Evolutionary conservation across 92 coral and sea anemone genomes (phyloP).

Genomic region (Ricordea florida): DNA sequence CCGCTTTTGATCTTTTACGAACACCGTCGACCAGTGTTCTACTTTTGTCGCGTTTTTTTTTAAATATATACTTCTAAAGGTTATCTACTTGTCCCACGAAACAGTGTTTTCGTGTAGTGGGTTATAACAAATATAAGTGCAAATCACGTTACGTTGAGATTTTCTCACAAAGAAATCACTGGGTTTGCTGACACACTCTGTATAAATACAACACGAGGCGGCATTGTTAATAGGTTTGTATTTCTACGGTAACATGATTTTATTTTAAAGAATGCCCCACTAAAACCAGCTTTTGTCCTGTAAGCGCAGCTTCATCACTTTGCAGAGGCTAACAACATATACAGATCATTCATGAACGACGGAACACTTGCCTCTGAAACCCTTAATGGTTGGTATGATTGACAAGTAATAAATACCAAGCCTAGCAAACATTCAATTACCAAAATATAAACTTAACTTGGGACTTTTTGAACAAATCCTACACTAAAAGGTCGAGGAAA

Average conservation of each 20-base stretch:
- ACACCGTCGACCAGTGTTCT: conserved; percentile 30
- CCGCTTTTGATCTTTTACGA: conserved; percentile 65
- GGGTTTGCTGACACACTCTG: conserved; percentile 22
- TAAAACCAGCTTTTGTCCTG: neutral
- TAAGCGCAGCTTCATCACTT: neutral
- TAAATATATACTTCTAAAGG: too few species aligned
- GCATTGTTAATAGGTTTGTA: conserved; percentile 15
- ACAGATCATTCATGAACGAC: conserved; percentile 13
- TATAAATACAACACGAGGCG: conserved; percentile 29
- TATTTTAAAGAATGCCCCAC: conserved; percentile 25
- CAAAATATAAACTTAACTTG: conserved; percentile 58
- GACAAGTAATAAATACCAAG: conserved; percentile 89
- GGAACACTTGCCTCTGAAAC: conserved; percentile 57
- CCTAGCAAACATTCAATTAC: conserved; percentile 88
- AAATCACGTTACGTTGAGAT: neutral
- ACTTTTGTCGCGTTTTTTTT: too few species aligned
- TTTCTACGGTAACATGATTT: conserved; percentile 30
- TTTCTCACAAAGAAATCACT: conserved; percentile 9
- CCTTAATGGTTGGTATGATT: conserved; percentile 81
- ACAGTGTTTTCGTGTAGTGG: neutral
- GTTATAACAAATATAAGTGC: neutral
- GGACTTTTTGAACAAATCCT: conserved; percentile 43
- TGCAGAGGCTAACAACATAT: neutral
- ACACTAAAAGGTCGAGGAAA: neutral
- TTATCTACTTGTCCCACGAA: too few species aligned